These are phyloP conservation scores for Alligator sinensis DNA, from an alignment of 2,113 vertebrate species.

Conservation along the genomic window DNA sequence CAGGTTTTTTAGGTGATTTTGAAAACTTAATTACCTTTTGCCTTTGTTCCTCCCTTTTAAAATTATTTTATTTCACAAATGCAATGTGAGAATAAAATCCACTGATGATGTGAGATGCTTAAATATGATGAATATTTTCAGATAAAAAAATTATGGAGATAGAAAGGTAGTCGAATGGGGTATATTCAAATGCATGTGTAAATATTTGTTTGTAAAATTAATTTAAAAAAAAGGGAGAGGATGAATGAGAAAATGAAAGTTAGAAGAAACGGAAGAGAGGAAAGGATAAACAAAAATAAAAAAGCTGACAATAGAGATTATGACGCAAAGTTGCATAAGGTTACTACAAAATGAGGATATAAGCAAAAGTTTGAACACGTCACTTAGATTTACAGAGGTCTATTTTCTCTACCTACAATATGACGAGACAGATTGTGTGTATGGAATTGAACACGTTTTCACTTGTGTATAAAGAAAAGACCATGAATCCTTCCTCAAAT, in stretches of 20 bases:
- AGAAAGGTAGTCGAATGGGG: conserved; percentile 59
- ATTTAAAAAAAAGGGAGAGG: conserved; percentile 63
- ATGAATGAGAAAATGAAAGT: conserved; percentile 24
- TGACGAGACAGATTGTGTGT: not conserved
- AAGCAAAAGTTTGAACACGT: not conserved
- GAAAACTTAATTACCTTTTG: conserved; percentile 39
- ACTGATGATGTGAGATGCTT: conserved; percentile 69
- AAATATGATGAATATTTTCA: conserved; percentile 63
- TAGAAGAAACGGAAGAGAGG: conserved; percentile 24
- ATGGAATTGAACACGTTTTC: not conserved
- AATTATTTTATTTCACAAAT: conserved; percentile 61
- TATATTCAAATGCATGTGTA: conserved; percentile 68
- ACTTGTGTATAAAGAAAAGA: not conserved
- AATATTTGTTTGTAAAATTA: conserved; percentile 40
- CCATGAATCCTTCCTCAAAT: not conserved
- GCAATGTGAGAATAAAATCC: conserved; percentile 67
- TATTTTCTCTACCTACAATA: not conserved
- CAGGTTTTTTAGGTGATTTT: not conserved
- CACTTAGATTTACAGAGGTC: not conserved
- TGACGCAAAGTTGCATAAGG: not conserved
- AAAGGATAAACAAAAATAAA: not conserved
- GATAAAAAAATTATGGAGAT: conserved; percentile 71
- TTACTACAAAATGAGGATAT: not conserved
- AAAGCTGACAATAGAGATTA: not conserved
- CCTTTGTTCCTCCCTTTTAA: conserved; percentile 57